Percentiles rank a stretch among this genome's conserved stretches.
These are phyloP conservation scores for Drosophila setifemur DNA, from an alignment of 1,140 invertebrate genomes.

Conservation along the genomic window DNA sequence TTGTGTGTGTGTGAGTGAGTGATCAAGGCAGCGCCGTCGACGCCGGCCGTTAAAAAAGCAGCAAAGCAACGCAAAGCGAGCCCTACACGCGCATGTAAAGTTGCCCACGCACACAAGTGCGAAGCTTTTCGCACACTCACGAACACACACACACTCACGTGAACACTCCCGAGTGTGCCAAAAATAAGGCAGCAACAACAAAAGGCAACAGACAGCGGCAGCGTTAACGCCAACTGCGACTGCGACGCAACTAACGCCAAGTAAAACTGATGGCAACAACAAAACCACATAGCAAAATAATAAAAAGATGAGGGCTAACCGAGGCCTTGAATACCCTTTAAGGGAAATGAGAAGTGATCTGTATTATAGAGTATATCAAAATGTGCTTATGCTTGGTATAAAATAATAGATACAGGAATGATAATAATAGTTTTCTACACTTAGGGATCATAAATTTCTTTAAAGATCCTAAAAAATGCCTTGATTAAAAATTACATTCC, in stretches of 20 bases:
- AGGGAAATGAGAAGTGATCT: neutral
- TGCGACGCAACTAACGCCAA: constrained; percentile 75
- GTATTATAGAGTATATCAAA: too few species aligned
- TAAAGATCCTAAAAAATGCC: too few species aligned
- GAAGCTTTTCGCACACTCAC: neutral
- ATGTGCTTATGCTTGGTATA: too few species aligned
- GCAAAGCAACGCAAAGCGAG: constrained; percentile 54
- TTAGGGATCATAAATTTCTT: too few species aligned
- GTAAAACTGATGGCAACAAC: constrained; percentile 65
- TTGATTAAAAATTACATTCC: too few species aligned
- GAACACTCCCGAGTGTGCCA: constrained; percentile 63
- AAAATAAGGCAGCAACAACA: constrained; percentile 71
- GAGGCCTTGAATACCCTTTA: constrained; percentile 8
- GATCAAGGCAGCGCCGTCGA: constrained; percentile 66
- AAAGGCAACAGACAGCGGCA: constrained; percentile 28
- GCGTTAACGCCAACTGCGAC: constrained; percentile 26
- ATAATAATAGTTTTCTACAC: too few species aligned
- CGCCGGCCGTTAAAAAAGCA: constrained; percentile 72
- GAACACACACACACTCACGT: constrained; percentile 8
- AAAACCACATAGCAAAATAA: constrained; percentile 35
- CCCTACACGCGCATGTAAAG: constrained; percentile 80
- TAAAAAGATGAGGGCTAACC: neutral
- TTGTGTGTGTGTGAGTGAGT: constrained; percentile 33
- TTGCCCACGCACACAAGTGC: constrained; percentile 59
- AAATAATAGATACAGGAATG: too few species aligned